A percentile compares a stretch with the other conserved stretches of the same genome.
Conservation (phyloP, 2,888 invertebrate genomes). For the Xylophagus ater region DNA sequence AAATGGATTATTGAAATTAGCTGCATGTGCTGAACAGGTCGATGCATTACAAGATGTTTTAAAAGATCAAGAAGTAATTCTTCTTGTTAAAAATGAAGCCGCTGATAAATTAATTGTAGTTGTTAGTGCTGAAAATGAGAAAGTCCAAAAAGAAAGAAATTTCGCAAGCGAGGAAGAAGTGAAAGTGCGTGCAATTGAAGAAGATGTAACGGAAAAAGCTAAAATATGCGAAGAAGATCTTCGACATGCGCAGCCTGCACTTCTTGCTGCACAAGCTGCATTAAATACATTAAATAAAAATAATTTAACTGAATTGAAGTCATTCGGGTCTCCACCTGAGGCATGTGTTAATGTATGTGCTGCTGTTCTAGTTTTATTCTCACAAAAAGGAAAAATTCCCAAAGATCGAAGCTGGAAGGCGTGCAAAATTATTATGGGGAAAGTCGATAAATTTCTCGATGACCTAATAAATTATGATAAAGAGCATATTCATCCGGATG, state of each 20-base stretch:
- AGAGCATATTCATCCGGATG: slow-evolving; percentile 81
- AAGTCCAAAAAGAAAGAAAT: slow-evolving; percentile 78
- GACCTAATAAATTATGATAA: slow-evolving; percentile 81
- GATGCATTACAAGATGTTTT: slow-evolving; percentile 67
- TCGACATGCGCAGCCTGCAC: slow-evolving; percentile 81
- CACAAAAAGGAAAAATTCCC: slow-evolving; percentile 72
- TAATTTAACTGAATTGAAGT: slow-evolving; percentile 87
- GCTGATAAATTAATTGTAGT: slow-evolving; percentile 80
- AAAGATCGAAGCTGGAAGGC: slow-evolving; percentile 90
- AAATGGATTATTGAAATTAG: slow-evolving; percentile 78
- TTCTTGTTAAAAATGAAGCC: slow-evolving; percentile 79
- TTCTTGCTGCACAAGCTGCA: slow-evolving; percentile 80
- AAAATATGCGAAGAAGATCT: slow-evolving; percentile 82
- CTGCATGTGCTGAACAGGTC: slow-evolving; percentile 74
- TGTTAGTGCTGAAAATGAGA: slow-evolving; percentile 80
- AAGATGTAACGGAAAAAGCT: slow-evolving; percentile 73
- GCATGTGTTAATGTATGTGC: slow-evolving; percentile 79
- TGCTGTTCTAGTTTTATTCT: slow-evolving; percentile 79
- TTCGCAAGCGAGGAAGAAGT: slow-evolving; percentile 75
- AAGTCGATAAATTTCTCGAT: slow-evolving; percentile 76
- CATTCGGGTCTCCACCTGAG: slow-evolving; percentile 82
- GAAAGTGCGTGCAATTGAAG: slow-evolving; percentile 81
- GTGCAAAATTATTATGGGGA: slow-evolving; percentile 81
- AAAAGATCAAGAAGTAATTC: slow-evolving; percentile 64
- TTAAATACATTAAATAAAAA: slow-evolving; percentile 86